A percentile compares a stretch with the other conserved stretches of the same genome.
These are phyloP conservation scores for Podarcis raffonei DNA, from an alignment of 2,113 vertebrate species.

Conservation along the genomic window DNA sequence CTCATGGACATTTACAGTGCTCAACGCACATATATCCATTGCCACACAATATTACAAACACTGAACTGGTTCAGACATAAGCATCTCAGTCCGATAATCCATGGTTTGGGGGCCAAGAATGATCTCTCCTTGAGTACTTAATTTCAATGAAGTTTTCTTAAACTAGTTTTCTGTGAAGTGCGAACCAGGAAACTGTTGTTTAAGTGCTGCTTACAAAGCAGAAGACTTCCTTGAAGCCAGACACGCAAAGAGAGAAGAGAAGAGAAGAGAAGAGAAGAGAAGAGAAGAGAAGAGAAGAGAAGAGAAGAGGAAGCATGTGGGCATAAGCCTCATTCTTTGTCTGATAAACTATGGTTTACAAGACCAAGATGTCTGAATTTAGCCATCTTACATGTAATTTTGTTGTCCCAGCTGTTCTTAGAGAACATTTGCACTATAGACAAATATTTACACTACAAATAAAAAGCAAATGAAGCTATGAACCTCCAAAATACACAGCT, in stretches of 20 bases:
- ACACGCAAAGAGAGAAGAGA: not conserved
- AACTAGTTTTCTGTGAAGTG: not conserved
- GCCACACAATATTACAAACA: not conserved
- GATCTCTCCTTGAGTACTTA: not conserved
- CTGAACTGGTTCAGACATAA: not conserved
- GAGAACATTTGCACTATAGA: not conserved
- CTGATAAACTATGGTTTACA: not conserved
- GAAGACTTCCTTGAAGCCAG: not conserved
- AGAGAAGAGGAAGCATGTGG: not conserved
- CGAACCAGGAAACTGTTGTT: not conserved
- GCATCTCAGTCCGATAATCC: not conserved
- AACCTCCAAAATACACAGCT: too few relatives aligned
- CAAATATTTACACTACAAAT: not conserved
- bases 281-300: not conserved
- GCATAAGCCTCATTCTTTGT: not conserved
- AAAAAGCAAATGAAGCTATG: too few relatives aligned
- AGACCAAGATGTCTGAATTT: not conserved
- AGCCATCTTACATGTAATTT: not conserved
- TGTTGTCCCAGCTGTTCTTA: not conserved
- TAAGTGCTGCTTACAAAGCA: not conserved
- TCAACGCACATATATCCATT: not conserved
- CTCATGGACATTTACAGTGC: not conserved
- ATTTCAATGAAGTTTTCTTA: not conserved
- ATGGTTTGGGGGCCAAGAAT: not conserved
- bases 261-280: not conserved